phyloP scores from a whole-genome alignment of 53 echinoderm and acorn worm genomes.

The Zoroaster sp. region DNA sequence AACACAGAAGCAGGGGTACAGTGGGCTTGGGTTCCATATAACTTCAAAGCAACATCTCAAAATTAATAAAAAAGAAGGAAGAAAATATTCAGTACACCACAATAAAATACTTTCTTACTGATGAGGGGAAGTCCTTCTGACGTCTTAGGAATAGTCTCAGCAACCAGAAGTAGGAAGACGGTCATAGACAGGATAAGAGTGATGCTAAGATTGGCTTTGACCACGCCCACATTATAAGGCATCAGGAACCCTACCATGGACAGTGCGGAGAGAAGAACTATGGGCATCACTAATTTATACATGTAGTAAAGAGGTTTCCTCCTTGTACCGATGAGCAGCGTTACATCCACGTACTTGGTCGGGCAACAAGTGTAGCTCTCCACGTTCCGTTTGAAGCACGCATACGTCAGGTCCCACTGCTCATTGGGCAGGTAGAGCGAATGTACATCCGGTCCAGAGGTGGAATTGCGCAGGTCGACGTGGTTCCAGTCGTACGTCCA shows the following conservation, averaged over 20 bases:
- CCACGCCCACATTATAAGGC: constrained; percentile 99
- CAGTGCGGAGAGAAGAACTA: constrained; percentile 85
- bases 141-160: constrained; percentile 95
- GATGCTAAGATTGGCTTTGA: constrained; percentile 95
- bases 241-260: constrained; percentile 98
- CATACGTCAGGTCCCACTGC: constrained; percentile 84
- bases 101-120: constrained; percentile 58
- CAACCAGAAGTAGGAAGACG: constrained; percentile 92
- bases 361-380: constrained; percentile 73
- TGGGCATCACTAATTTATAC: constrained; percentile 96
- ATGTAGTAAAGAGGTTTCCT: constrained; percentile 97
- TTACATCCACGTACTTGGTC: constrained; percentile 85
- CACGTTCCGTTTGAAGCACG: constrained; percentile 73
- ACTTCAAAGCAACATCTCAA: too few species aligned
- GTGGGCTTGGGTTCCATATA: too few species aligned
- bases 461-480: constrained; percentile 79
- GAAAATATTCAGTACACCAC: background rate
- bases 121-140: constrained; percentile 92
- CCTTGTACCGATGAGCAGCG: constrained; percentile 71
- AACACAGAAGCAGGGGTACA: too few species aligned
- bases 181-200: constrained; percentile 96
- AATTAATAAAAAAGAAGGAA: too few species aligned
- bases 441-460: constrained; percentile 58
- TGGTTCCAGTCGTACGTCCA: constrained; percentile 84
- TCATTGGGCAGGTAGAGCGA: constrained; percentile 66